Evolutionary conservation across 2,888 invertebrate species (phyloP).

Genomic region (Chymomyza fuscimana): DNA sequence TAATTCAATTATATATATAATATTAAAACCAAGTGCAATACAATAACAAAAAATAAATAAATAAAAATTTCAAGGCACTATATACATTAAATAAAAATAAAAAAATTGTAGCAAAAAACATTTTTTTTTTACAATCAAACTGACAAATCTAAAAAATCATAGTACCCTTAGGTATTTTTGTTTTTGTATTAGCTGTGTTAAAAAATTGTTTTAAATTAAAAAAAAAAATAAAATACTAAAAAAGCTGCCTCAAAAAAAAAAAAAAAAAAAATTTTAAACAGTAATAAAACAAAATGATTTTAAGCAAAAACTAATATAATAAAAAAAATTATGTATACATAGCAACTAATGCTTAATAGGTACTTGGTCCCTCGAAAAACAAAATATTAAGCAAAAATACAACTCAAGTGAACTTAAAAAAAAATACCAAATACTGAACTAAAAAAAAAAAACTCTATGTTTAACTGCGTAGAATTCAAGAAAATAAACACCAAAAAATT

Average conservation of each 20-base stretch:
- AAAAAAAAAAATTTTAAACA: constrained; percentile 22
- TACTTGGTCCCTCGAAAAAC: constrained; percentile 36
- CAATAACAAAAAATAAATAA: constrained; percentile 28
- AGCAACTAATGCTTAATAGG: constrained; percentile 18
- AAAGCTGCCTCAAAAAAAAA: constrained; percentile 37
- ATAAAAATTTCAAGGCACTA: constrained; percentile 13
- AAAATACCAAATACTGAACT: constrained; percentile 22
- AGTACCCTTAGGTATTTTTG: background rate
- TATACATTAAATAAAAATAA: constrained; percentile 29
- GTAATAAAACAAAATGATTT: too few relatives aligned
- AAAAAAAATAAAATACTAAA: constrained; percentile 4
- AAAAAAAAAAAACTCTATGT: background rate
- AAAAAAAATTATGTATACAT: constrained; percentile 24
- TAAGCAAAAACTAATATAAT: background rate
- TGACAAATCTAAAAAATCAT: background rate
- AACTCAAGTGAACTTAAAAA: constrained; percentile 19
- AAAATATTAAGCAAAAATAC: constrained; percentile 7
- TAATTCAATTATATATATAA: constrained; percentile 26
- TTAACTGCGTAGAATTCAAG: background rate
- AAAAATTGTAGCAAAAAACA: constrained; percentile 20
- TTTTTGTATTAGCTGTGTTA: background rate
- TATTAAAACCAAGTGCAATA: constrained; percentile 40
- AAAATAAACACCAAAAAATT: background rate
- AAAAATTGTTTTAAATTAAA: background rate
- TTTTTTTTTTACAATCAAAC: background rate